Evolutionary conservation across 2,113 vertebrate genomes (phyloP).

Genomic region (Plotosus lineatus): DNA sequence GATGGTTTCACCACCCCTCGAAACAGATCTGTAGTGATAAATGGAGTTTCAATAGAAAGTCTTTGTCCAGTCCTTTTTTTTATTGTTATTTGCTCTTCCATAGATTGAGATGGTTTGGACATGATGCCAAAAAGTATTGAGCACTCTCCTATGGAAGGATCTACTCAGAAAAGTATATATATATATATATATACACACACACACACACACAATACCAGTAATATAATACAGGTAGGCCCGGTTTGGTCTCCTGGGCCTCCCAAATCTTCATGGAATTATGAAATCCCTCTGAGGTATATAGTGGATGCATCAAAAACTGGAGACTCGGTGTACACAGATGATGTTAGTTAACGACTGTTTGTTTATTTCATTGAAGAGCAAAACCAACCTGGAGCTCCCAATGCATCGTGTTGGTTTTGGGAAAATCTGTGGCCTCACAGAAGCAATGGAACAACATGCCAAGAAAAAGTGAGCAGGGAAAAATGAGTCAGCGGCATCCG

Average conservation of each 20-base stretch:
- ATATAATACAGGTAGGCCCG: background rate
- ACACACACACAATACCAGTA: background rate
- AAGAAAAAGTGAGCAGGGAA: background rate
- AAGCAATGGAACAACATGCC: slow-evolving; percentile 91
- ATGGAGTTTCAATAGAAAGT: no score
- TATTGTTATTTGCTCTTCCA: no score
- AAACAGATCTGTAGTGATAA: no score
- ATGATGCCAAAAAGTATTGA: no score
- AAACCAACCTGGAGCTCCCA: slow-evolving; percentile 98
- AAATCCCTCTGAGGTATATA: background rate
- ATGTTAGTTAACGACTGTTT: slow-evolving; percentile 99
- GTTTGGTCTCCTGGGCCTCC: background rate
- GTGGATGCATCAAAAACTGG: background rate
- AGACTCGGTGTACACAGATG: slow-evolving; percentile 17
- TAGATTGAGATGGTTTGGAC: no score
- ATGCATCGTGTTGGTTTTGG: slow-evolving; percentile 87
- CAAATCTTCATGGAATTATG: background rate
- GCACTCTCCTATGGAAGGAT: no score
- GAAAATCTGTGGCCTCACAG: slow-evolving; percentile 87
- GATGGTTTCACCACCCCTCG: no score
- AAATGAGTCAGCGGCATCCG: background rate
- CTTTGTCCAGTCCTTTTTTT: no score
- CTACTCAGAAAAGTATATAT: no score
- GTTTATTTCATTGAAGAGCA: slow-evolving; percentile 95
- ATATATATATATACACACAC: no score